These are phyloP conservation scores for Unio pictorum DNA, from an alignment of 2,888 invertebrate genomes.

Conservation along the genomic window DNA sequence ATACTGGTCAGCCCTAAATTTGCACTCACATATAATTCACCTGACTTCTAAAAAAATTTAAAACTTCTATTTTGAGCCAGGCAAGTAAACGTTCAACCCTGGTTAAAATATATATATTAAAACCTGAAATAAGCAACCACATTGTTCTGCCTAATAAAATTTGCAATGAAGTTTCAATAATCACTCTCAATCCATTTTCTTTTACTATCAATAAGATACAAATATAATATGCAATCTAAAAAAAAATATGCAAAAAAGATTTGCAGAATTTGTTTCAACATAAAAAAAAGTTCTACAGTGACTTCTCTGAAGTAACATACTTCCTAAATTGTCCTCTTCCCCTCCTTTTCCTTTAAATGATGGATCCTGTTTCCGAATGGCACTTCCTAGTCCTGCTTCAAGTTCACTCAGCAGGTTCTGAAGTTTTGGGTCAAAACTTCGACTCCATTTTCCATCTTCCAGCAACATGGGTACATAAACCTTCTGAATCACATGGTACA, in stretches of 20 bases:
- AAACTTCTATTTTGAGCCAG: too few relatives aligned
- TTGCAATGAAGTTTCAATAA: too few relatives aligned
- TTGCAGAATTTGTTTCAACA: background rate
- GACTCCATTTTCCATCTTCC: slow-evolving; percentile 70
- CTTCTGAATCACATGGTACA: slow-evolving; percentile 78
- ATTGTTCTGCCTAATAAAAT: too few relatives aligned
- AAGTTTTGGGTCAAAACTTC: slow-evolving; percentile 73
- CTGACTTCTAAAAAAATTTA: too few relatives aligned
- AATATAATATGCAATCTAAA: too few relatives aligned
- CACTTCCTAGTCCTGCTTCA: slow-evolving; percentile 72
- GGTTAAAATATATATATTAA: too few relatives aligned
- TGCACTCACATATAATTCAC: too few relatives aligned
- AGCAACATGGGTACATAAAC: slow-evolving; percentile 74
- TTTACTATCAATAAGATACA: too few relatives aligned
- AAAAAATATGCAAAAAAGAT: background rate
- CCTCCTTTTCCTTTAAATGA: slow-evolving; percentile 52
- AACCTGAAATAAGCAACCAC: too few relatives aligned
- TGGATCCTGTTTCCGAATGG: slow-evolving; percentile 67
- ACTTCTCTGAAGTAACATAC: slow-evolving; percentile 32
- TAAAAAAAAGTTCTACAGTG: background rate
- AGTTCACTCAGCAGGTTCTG: slow-evolving; percentile 73
- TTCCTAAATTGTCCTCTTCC: slow-evolving; percentile 61
- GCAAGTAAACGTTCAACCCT: too few relatives aligned
- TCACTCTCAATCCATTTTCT: too few relatives aligned
- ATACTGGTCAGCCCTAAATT: too few relatives aligned